Evolutionary conservation across 2,113 vertebrate species (phyloP), one percentile per base, ranked within the genome.

Genomic region (Atlantisia rogersi): DNA sequence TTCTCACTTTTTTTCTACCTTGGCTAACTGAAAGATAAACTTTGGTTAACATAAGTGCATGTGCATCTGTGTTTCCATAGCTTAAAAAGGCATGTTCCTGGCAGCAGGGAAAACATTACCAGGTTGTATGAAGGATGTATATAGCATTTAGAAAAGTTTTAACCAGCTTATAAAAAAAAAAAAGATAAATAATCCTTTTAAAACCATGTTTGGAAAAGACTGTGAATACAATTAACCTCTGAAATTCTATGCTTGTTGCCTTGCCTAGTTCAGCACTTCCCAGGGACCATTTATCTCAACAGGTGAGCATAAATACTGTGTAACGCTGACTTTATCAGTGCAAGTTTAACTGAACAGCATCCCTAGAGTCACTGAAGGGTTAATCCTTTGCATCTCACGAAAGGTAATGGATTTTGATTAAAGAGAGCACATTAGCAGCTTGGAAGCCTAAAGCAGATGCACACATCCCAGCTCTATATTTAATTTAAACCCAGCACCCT

Each of bases 381-480:
- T 95, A 97, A 96, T 94, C 67, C 95, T 79, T 76, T 26, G 29
- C 64, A 59, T 87, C n/a, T 85, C n/a, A 59, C 1, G 28, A 62
- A 94, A 94, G 64, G 85, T 92, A 95, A 92, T 94, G 77, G 91
- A 65, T 96, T 94, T 92, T 95, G 88, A 95, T 91, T 92, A 85
- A 91, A 94, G 40, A 63, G 59, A 76, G n/a, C 44, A 70, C 29
- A 71, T 95, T 88, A 59, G 70, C 3, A 0, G 62, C 86, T 82
- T 73, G 86, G 65, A 82, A 96, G 83, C 86, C 88, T 92, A 82
- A 82, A 96, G 92, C 69, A 89, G 65, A 86, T 44, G 55, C 64
- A 50, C 17, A 64, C n/a, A 73, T 85, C 64, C 37, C 65, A 79
- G 77, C 81, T 69, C 55, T 76, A 64, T 89, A 90, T 75, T 94